Evolutionary conservation across 2,113 vertebrate genomes (phyloP), one percentile per base, ranked within the genome.

Genomic region (Colaptes auratus): DNA sequence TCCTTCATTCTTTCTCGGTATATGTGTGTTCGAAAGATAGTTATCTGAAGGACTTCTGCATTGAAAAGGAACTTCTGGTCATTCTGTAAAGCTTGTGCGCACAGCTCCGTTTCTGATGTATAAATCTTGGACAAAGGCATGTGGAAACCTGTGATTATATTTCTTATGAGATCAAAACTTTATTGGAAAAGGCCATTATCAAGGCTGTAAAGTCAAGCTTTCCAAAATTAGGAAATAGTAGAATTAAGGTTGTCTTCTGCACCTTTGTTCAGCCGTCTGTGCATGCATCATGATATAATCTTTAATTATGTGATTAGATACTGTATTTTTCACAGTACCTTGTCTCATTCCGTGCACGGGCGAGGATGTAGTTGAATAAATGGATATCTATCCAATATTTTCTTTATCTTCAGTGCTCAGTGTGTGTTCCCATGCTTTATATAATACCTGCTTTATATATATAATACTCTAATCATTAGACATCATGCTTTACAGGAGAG

Each of bases 261-360:
- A 77, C 59, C 63, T 89, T 96, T 96, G 66, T 96, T 96, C 77
- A 80, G 50, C 42, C 4, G 2, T 50, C 86, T 95, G 86, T 95
- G 36, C 78, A 70, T 75, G 42, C 63, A 70, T 89, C 56, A 42
- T 77, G 92, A 96, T 93, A 96, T 36, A 85, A 87, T 94, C 94
- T 96, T 96, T 96, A n/a, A 95, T 92, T 94, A 94, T 52, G 33
- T 74, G 27, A 94, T 95, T 90, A 89, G 89, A 92, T 93, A 59
- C 50, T 76, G 71, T 85, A 66, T 92, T 94, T 96, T 94, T 84
- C 81, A 82, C 64, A 77, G 46, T 80, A 79, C 21, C 12, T n/a
- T 76, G 50, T 72, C 55, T 94, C 52, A 82, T 91, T 93, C 84
- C 92, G 16, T 59, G 28, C 46, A 82, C 14, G 15, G 35, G 56